These are phyloP conservation scores for Phainopepla nitens DNA, from an alignment of 2,113 vertebrate species.

Conservation along the genomic window DNA sequence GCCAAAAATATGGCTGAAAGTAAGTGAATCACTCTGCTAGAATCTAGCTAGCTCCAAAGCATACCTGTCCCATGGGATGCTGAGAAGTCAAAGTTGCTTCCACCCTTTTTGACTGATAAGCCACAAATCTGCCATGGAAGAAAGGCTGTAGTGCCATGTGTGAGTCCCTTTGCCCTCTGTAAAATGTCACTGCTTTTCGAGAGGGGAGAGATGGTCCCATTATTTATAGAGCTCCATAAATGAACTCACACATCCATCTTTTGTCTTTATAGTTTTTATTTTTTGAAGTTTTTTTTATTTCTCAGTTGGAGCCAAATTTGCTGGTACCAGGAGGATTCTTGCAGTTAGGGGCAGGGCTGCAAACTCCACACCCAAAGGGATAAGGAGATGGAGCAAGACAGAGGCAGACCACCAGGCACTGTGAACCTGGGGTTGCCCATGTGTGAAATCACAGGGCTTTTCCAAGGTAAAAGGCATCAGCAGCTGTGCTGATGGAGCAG, in stretches of 20 bases:
- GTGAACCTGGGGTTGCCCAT: background rate
- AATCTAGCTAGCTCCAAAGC: background rate
- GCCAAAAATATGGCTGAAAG: background rate
- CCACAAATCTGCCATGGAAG: background rate
- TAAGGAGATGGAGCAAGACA: background rate
- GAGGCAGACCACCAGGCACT: background rate
- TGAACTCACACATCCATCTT: background rate
- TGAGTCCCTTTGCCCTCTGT: background rate
- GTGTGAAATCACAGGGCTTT: background rate
- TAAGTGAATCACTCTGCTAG: background rate
- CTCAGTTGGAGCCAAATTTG: background rate
- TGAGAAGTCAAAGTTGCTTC: background rate
- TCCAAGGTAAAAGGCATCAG: background rate
- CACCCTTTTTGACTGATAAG: background rate
- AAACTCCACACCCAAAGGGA: background rate
- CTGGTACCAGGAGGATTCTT: background rate
- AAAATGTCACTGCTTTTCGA: background rate
- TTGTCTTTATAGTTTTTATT: background rate
- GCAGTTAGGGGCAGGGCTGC: background rate
- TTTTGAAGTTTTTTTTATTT: background rate
- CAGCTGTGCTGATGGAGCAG: background rate
- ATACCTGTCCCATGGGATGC: background rate
- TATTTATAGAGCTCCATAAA: background rate
- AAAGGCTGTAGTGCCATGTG: background rate
- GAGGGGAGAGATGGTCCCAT: background rate